These are phyloP conservation scores for Aegypius monachus DNA, from an alignment of 2,113 vertebrate species.

Conservation along the genomic window DNA sequence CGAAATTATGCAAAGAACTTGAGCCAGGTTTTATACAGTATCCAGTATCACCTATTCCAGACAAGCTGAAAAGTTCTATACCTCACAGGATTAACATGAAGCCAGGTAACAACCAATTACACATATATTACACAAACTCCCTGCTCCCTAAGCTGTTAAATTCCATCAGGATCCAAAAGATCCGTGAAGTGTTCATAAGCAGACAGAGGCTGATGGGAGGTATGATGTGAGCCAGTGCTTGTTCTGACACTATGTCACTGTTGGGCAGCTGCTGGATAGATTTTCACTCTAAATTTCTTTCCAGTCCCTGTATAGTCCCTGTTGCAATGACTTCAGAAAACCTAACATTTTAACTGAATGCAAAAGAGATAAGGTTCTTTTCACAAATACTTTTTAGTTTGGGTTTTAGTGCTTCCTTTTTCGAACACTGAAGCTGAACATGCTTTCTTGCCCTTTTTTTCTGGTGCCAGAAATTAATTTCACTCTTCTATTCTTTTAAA, in stretches of 20 bases:
- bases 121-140: not conserved
- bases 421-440: not conserved
- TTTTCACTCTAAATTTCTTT: not conserved
- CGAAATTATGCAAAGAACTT: not conserved
- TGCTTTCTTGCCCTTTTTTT: not conserved
- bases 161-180: not conserved
- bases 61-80: not conserved
- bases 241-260: not conserved
- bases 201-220: not conserved
- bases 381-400: not conserved
- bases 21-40: not conserved
- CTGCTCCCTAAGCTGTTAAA: not conserved
- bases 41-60: not conserved
- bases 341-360: not conserved
- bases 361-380: not conserved
- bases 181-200: not conserved
- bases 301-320: not conserved
- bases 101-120: not conserved
- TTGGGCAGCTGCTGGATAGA: not conserved
- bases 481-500: not conserved
- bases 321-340: not conserved
- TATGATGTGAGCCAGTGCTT: not conserved
- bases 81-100: not conserved
- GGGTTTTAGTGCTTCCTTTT: not conserved
- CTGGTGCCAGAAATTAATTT: not conserved